These are phyloP conservation scores for Argopecten irradians DNA, from an alignment of 1,140 invertebrate species.

Conservation along the genomic window DNA sequence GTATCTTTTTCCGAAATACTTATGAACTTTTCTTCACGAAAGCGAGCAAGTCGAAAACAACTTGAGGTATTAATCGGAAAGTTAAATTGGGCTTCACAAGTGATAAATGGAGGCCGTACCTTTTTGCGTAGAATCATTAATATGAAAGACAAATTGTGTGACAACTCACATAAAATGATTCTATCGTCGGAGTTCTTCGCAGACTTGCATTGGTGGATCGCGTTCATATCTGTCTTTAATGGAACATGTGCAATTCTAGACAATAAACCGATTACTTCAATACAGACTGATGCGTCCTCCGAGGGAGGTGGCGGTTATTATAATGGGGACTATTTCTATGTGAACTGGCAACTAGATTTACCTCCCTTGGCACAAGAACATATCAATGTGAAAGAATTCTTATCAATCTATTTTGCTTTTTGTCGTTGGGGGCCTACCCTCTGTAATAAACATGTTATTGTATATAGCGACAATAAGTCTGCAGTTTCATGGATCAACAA, in stretches of 20 bases:
- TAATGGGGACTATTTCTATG: conserved; percentile 32
- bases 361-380: not conserved
- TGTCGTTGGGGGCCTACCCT: conserved; percentile 24
- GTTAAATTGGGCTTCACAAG: conserved; percentile 44
- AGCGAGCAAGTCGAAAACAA: conserved; percentile 8
- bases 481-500: conserved; percentile 25
- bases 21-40: not conserved
- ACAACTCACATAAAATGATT: not conserved
- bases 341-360: conserved; percentile 26
- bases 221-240: no score
- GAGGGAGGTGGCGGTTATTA: conserved; percentile 27
- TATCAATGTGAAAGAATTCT: conserved; percentile 43
- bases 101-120: conserved; percentile 34
- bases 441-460: conserved; percentile 34
- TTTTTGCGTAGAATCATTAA: conserved; percentile 38
- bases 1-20: not conserved
- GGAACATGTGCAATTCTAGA: conserved; percentile 3
- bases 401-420: conserved; percentile 18
- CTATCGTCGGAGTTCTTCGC: not conserved
- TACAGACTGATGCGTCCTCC: conserved; percentile 31
- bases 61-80: conserved; percentile 42
- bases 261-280: not conserved
- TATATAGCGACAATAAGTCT: conserved; percentile 32
- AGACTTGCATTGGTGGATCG: no score
- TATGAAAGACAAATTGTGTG: conserved; percentile 30